Base-by-base conservation (phyloP, 2,797 vertebrate species). In the Thalassophryne amazonica region DNA sequence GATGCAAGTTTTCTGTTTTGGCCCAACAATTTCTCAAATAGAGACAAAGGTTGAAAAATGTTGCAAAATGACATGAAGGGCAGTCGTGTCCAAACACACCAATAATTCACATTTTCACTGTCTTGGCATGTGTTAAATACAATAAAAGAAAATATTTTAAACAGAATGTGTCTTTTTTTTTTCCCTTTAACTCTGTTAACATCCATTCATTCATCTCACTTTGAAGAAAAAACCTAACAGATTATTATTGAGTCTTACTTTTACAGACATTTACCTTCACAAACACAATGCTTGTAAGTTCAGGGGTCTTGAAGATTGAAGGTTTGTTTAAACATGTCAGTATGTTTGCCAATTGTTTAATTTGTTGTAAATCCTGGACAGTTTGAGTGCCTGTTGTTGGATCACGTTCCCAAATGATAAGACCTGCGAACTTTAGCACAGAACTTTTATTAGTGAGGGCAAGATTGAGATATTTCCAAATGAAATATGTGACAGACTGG, bases 401-500 rank as follows among this genome's bases (percentile, higher is more conserved):
- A 60, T 51, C 23, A 13, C 2, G 23, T 32, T 64, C 9, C 27
- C 11, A 39, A 32, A 51, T 23, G 71, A 80, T 81, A 76, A 73
- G 47, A 52, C 15, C 70, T 66, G 38, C 59, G 57, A 47, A 66
- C 73, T 78, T 83, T 86, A 60, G 59, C 58, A 63, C 17, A 6
- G n/a, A 20, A 1, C 20, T 32, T 67, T 54, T 34, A 41, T 57
- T 56, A 63, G 15, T 51, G 35, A 60, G 80, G 52, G 58, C 73
- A 73, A 16, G n/a, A 11, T 23, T 59, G 4, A 61, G 61, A 68
- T 73, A 72, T 83, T 85, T 77, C 85, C 43, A 80, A 78, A 84
- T 69, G 6, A 56, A 64, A 61, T 25, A 6, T 37, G 22, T 50
- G 69, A 21, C 59, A 68, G 31, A 24, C 20, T 69, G 73, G 54